A percentile compares a stretch with the other conserved stretches of the same genome.
Evolutionary conservation across 2,888 invertebrate species (phyloP).

Genomic region (Stenotaenia linearis): DNA sequence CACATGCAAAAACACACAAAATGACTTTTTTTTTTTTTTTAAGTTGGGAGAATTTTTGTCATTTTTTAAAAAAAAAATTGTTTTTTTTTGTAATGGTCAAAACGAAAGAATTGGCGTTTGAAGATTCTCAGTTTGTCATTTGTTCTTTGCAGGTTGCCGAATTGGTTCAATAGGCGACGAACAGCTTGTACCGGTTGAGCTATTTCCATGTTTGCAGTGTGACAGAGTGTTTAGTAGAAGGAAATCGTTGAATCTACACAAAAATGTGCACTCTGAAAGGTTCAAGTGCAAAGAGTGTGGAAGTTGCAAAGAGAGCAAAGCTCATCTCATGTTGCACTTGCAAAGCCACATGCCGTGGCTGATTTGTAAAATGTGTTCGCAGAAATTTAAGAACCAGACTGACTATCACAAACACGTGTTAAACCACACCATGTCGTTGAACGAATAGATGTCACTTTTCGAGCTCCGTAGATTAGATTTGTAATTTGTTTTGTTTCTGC

Average conservation of each 20-base stretch:
- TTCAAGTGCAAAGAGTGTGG: conserved; percentile 24
- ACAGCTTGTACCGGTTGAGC: not conserved
- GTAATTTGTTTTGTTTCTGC: too few relatives aligned
- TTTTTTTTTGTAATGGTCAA: not conserved
- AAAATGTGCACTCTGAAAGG: conserved; percentile 26
- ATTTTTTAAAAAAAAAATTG: too few relatives aligned
- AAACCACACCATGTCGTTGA: not conserved
- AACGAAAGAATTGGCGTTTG: not conserved
- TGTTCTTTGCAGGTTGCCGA: not conserved
- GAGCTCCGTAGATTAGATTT: too few relatives aligned
- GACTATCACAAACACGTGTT: not conserved
- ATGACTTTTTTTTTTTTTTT: not conserved
- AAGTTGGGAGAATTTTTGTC: not conserved
- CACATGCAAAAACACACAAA: not conserved
- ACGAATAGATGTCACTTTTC: too few relatives aligned
- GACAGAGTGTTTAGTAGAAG: conserved; percentile 22
- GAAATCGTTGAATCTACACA: conserved; percentile 12
- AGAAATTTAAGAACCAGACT: not conserved
- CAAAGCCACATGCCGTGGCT: conserved; percentile 24
- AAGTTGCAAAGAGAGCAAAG: conserved; percentile 20
- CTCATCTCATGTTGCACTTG: conserved; percentile 19
- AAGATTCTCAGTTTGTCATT: not conserved
- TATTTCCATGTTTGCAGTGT: conserved; percentile 27
- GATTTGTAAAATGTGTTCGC: not conserved
- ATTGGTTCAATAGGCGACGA: not conserved